Percentiles rank a stretch among this genome's conserved stretches.
phyloP scores from a whole-genome alignment of 1,140 invertebrate species.

The Drosophila arawakana region DNA sequence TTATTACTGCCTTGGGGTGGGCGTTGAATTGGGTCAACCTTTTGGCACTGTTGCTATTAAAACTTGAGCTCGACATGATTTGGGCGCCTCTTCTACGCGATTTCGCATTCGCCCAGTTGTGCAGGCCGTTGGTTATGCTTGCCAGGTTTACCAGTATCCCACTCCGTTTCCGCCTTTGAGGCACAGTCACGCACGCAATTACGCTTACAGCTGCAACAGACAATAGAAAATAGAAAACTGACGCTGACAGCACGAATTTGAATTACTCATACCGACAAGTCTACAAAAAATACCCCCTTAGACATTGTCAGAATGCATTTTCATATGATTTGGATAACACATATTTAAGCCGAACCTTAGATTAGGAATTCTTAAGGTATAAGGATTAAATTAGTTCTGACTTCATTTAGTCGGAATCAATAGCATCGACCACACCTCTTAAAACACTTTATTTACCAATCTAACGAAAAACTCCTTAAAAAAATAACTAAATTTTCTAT shows the following conservation, averaged over 20 bases:
- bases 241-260: slow-evolving; percentile 23
- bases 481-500: no score
- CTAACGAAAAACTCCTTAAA: no score
- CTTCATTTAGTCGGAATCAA: no score
- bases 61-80: slow-evolving; percentile 51
- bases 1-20: slow-evolving; percentile 41
- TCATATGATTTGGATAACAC: no score
- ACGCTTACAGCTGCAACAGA: slow-evolving; percentile 32
- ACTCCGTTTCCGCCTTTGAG: slow-evolving; percentile 67
- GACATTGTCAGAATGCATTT: no score
- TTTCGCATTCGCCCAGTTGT: slow-evolving; percentile 16
- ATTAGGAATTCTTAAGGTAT: no score
- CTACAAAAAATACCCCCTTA: not conserved
- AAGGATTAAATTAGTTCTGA: no score
- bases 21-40: slow-evolving; percentile 65
- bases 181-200: slow-evolving; percentile 46
- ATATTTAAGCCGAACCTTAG: no score
- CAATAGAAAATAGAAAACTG: slow-evolving; percentile 31
- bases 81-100: slow-evolving; percentile 36
- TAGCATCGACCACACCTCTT: no score
- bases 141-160: slow-evolving; percentile 65
- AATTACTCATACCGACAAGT: not conserved
- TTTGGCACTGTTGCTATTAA: slow-evolving; percentile 44
- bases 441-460: no score
- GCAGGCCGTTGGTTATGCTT: not conserved